A percentile compares a stretch with the other conserved stretches of the same genome.
Evolutionary conservation across 2,888 invertebrate genomes (phyloP).

Genomic region (Callosobruchus maculatus): DNA sequence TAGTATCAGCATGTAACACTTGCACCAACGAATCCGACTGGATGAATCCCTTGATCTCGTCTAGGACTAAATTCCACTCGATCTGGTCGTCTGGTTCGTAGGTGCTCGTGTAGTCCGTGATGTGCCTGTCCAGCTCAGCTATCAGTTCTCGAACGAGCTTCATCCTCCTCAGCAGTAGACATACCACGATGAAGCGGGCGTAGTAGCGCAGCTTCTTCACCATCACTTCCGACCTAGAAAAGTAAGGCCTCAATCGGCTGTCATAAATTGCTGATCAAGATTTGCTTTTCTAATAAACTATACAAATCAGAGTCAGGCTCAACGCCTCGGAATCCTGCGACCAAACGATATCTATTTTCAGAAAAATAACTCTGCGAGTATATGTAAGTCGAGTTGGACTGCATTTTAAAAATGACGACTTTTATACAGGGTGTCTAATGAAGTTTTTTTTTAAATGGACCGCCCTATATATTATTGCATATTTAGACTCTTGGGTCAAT

Average conservation of each 20-base stretch:
- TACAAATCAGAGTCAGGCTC: no score
- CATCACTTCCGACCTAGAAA: conserved; percentile 78
- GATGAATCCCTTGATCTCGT: conserved; percentile 92
- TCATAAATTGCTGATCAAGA: not conserved
- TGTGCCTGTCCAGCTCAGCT: conserved; percentile 88
- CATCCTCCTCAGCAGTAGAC: conserved; percentile 88
- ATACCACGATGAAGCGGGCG: conserved; percentile 94
- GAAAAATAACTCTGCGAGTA: no score
- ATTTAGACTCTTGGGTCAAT: no score
- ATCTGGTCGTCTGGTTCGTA: conserved; percentile 97
- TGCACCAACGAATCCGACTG: conserved; percentile 87
- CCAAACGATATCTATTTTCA: no score
- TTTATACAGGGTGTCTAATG: no score
- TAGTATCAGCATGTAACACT: conserved; percentile 83
- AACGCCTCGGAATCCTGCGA: no score
- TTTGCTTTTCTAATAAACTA: not conserved
- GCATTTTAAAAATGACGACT: no score
- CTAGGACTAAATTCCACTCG: conserved; percentile 92
- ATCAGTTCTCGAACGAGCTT: conserved; percentile 89
- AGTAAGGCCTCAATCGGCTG: conserved; percentile 1
- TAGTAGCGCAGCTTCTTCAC: conserved; percentile 94
- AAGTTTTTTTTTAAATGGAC: no score
- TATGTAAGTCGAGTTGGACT: no score
- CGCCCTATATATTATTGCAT: no score
- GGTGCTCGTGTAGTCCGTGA: conserved; percentile 90